Conservation (phyloP, 2,888 invertebrate species). For the Phalera bucephala region DNA sequence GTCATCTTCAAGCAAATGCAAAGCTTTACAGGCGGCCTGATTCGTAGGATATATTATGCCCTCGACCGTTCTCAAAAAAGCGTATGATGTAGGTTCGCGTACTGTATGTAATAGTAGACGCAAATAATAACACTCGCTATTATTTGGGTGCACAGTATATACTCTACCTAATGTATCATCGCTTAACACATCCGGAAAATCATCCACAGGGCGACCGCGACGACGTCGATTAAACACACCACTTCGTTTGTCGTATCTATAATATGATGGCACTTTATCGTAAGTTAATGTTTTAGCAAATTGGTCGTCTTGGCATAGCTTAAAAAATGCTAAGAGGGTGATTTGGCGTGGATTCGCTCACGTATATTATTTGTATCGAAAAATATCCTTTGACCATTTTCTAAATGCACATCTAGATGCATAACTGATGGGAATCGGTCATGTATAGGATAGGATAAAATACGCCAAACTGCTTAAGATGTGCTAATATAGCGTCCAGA, state of each 20-base stretch:
- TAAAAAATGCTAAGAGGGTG: constrained; percentile 1
- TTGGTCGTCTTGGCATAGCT: constrained; percentile 1
- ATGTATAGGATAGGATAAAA: background rate
- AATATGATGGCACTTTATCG: constrained; percentile 1
- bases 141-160: background rate
- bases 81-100: background rate
- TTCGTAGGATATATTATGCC: background rate
- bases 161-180: background rate
- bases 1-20: background rate
- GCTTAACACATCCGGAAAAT: background rate
- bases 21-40: background rate
- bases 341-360: background rate
- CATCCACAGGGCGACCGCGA: background rate
- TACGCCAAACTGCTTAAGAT: constrained; percentile 1
- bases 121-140: background rate
- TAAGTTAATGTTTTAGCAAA: background rate
- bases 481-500: constrained; percentile 2
- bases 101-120: background rate
- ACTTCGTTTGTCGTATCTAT: background rate
- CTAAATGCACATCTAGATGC: background rate
- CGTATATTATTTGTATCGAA: background rate
- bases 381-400: background rate
- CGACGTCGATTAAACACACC: no score
- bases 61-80: background rate
- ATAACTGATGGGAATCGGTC: background rate